Conservation (phyloP, 1,140 invertebrate genomes). For the Drosophila persimilis region DNA sequence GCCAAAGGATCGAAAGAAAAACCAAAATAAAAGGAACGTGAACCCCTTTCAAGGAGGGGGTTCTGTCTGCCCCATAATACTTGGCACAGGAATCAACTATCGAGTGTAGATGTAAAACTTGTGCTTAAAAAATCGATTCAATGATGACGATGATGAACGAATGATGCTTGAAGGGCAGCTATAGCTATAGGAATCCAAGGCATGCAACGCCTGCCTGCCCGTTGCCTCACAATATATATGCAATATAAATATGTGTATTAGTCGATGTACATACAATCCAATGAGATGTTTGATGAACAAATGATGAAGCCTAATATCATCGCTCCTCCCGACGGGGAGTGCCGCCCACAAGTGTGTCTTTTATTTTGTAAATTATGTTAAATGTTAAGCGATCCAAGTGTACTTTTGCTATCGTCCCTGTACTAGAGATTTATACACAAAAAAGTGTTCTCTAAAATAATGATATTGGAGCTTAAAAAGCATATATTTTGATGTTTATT, state of each 20-base stretch:
- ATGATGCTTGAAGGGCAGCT: constrained; percentile 58
- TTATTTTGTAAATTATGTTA: constrained; percentile 46
- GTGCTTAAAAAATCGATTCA: constrained; percentile 54
- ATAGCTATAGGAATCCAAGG: constrained; percentile 49
- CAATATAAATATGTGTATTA: constrained; percentile 59
- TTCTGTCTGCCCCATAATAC: constrained; percentile 15
- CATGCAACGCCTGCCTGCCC: constrained; percentile 48
- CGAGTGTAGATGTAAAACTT: constrained; percentile 62
- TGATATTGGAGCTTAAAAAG: constrained; percentile 25
- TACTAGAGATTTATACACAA: too few species aligned
- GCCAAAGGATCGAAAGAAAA: constrained; percentile 46
- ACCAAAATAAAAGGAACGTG: constrained; percentile 5
- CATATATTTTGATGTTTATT: constrained; percentile 11
- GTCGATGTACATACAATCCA: constrained; percentile 51
- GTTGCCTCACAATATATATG: constrained; percentile 49
- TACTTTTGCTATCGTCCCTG: constrained; percentile 25
- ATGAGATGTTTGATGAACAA: constrained; percentile 50
- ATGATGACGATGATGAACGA: constrained; percentile 22
- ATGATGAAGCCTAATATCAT: constrained; percentile 10
- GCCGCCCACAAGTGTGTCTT: constrained; percentile 25
- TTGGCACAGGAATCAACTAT: constrained; percentile 68
- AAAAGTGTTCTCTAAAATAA: constrained; percentile 26
- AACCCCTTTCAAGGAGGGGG: constrained; percentile 5
- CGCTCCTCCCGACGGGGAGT: constrained; percentile 1
- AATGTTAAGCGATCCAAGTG: constrained; percentile 36